Conservation (phyloP, 2,888 invertebrate species). For the Phalangium opilio region DNA sequence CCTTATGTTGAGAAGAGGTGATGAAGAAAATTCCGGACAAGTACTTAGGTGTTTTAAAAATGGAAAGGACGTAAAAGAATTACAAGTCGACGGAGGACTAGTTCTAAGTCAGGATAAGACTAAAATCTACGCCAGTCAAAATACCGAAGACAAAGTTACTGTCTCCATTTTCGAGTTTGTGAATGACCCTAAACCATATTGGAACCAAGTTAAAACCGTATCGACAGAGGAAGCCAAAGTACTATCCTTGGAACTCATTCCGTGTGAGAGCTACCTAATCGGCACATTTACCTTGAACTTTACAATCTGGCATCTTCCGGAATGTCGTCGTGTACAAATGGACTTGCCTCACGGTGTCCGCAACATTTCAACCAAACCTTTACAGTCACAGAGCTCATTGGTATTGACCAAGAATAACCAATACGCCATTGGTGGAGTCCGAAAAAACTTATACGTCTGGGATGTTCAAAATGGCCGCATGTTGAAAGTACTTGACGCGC, state of each 20-base stretch:
- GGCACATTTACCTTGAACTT: slow-evolving; percentile 26
- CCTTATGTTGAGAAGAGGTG: slow-evolving; percentile 5
- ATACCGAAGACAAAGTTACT: slow-evolving; percentile 6
- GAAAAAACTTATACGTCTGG: slow-evolving; percentile 92
- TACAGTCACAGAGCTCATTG: slow-evolving; percentile 66
- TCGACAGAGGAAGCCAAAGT: not conserved
- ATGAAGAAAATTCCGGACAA: slow-evolving; percentile 10
- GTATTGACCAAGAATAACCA: slow-evolving; percentile 78
- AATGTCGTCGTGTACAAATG: slow-evolving; percentile 23
- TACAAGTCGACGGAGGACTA: slow-evolving; percentile 11
- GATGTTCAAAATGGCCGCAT: slow-evolving; percentile 60
- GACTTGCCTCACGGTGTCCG: slow-evolving; percentile 47
- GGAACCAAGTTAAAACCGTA: not conserved
- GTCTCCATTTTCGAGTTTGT: not conserved
- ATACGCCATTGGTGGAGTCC: slow-evolving; percentile 87
- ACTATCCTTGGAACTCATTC: not conserved
- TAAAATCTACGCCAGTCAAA: slow-evolving; percentile 7
- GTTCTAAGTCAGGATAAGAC: slow-evolving; percentile 3
- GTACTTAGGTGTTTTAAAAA: slow-evolving; percentile 6
- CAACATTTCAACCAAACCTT: slow-evolving; percentile 82
- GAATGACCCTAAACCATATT: slow-evolving; percentile 3
- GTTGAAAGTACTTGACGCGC: slow-evolving; percentile 84
- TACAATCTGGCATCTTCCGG: slow-evolving; percentile 32
- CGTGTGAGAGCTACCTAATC: slow-evolving; percentile 4
- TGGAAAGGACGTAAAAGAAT: slow-evolving; percentile 3